A percentile compares a stretch with the other conserved stretches of the same genome.
These are phyloP conservation scores for Xestia sexstrigata DNA, from an alignment of 2,888 invertebrate species.

Conservation along the genomic window DNA sequence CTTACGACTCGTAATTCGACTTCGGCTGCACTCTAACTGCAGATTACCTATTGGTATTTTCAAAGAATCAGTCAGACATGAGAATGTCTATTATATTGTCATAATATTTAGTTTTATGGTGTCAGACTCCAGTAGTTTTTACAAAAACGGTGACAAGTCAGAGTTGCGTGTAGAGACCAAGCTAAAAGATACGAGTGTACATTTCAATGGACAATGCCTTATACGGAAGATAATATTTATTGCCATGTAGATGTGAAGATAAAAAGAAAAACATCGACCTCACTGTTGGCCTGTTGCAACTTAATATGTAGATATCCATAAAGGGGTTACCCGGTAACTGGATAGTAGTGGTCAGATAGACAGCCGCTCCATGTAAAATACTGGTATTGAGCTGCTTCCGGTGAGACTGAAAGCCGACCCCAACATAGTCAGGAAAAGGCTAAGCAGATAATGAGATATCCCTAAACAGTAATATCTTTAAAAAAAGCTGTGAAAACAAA, in stretches of 20 bases:
- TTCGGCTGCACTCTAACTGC: too few relatives aligned
- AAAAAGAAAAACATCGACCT: conserved; percentile 48
- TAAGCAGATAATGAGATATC: neutral
- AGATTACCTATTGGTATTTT: too few relatives aligned
- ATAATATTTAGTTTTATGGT: conserved; percentile 1
- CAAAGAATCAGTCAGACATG: too few relatives aligned
- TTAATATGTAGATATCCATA: neutral
- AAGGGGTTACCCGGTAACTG: neutral
- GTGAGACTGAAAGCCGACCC: too few relatives aligned
- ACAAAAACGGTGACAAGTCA: conserved; percentile 39
- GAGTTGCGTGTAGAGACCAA: conserved; percentile 42
- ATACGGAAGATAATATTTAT: conserved; percentile 50
- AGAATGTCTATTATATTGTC: neutral
- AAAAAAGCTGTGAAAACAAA: neutral
- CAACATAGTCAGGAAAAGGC: too few relatives aligned
- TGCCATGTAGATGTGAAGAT: conserved; percentile 53
- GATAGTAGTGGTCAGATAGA: neutral
- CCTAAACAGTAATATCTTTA: neutral
- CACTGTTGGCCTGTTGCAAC: conserved; percentile 39
- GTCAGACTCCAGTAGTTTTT: conserved; percentile 27
- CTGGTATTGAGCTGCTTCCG: too few relatives aligned
- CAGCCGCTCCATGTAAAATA: too few relatives aligned
- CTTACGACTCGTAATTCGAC: too few relatives aligned
- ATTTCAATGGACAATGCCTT: conserved; percentile 54
- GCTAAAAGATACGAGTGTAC: conserved; percentile 44